A percentile compares a stretch with the other conserved stretches of the same genome.
These are phyloP conservation scores for Macrosoma leucophasiata DNA, from an alignment of 2,888 invertebrate genomes.

Conservation along the genomic window DNA sequence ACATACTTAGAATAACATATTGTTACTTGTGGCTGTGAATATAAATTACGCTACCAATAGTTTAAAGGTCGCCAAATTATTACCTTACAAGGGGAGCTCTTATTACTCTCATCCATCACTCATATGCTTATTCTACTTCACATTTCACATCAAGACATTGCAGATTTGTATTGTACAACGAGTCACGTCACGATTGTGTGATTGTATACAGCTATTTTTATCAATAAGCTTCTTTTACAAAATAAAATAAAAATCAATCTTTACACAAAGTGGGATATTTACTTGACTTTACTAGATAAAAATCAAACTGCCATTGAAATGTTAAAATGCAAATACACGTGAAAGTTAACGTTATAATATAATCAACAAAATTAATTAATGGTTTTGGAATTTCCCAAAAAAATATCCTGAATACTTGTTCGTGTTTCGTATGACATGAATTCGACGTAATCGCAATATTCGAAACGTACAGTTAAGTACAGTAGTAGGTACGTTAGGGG, in stretches of 20 bases:
- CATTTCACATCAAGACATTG: constrained; percentile 58
- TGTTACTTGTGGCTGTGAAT: too few species aligned
- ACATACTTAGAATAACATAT: constrained; percentile 9
- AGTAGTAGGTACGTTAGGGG: too few species aligned
- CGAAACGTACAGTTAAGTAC: too few species aligned
- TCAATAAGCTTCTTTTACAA: constrained; percentile 69
- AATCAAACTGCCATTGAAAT: neutral
- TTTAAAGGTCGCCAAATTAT: constrained; percentile 49
- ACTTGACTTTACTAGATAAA: constrained; percentile 30
- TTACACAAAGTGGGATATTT: constrained; percentile 62
- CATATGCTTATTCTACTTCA: constrained; percentile 54
- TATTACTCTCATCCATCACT: constrained; percentile 69
- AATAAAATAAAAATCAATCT: constrained; percentile 69
- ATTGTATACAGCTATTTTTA: constrained; percentile 59
- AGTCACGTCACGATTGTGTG: constrained; percentile 56
- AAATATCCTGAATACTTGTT: too few species aligned
- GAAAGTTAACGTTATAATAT: neutral
- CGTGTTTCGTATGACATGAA: too few species aligned
- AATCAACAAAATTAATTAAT: constrained; percentile 5
- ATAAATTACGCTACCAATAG: too few species aligned
- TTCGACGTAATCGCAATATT: too few species aligned
- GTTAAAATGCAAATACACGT: neutral
- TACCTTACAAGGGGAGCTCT: constrained; percentile 72
- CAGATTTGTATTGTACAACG: constrained; percentile 44
- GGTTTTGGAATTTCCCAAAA: too few species aligned